Conservation (phyloP, 2,113 vertebrate species). For the Cynocephalus volans region DNA sequence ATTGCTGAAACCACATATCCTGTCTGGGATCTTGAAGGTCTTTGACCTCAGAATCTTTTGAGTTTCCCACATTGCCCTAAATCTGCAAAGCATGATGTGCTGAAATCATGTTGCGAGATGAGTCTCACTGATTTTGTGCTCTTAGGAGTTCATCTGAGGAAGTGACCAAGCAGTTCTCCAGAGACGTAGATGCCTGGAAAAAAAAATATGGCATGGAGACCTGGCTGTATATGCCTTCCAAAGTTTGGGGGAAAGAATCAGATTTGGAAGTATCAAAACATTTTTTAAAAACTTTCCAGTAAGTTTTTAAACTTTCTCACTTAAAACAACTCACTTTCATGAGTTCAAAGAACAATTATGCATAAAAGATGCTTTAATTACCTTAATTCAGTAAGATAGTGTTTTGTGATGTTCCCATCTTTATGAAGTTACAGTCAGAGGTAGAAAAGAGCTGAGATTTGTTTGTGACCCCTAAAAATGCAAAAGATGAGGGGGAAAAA, state of each 20-base stretch:
- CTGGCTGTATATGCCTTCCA: not conserved
- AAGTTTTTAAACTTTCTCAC: too few relatives aligned
- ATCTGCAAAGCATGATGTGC: not conserved
- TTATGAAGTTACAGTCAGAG: not conserved
- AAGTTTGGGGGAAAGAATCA: not conserved
- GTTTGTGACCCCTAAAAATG: not conserved
- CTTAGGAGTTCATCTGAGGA: not conserved
- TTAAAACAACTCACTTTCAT: not conserved
- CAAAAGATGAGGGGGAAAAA: not conserved
- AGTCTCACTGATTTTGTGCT: not conserved
- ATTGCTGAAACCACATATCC: rapidly evolving
- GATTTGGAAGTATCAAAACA: not conserved
- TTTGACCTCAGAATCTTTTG: not conserved
- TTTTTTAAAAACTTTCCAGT: not conserved
- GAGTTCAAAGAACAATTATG: slow-evolving; percentile 3
- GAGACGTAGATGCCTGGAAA: not conserved
- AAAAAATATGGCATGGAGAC: not conserved
- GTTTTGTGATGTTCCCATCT: not conserved
- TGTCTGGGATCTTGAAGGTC: not conserved
- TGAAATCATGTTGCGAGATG: not conserved
- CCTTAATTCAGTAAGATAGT: not conserved
- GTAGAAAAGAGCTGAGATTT: not conserved
- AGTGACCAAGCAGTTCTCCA: not conserved
- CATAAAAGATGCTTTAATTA: not conserved
- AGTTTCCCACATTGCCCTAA: not conserved